Evolutionary conservation across 2,888 invertebrate genomes (phyloP).

Genomic region (Drosophila cognata): DNA sequence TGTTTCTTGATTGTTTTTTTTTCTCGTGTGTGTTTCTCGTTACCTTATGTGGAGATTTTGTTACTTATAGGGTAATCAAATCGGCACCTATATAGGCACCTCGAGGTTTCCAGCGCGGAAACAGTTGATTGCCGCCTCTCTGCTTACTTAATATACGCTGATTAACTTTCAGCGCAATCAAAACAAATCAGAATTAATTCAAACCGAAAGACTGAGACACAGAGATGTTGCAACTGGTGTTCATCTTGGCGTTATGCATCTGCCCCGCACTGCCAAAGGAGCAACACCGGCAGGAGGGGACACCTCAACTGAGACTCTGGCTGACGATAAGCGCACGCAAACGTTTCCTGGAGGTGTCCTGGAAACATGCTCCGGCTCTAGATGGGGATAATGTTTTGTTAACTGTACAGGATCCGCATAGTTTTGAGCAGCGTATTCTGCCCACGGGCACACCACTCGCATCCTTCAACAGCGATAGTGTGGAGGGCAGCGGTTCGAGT

Average conservation of each 20-base stretch:
- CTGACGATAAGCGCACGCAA: slow-evolving; percentile 83
- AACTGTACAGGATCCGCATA: slow-evolving; percentile 79
- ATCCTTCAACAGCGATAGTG: slow-evolving; percentile 40
- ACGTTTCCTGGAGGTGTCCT: slow-evolving; percentile 83
- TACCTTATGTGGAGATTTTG: slow-evolving; percentile 34
- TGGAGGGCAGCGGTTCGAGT: slow-evolving; percentile 64
- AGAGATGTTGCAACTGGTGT: slow-evolving; percentile 37
- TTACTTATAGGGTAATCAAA: slow-evolving; percentile 41
- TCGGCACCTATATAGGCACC: slow-evolving; percentile 17
- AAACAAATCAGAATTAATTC: slow-evolving; percentile 64
- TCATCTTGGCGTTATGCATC: slow-evolving; percentile 37
- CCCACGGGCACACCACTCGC: slow-evolving; percentile 70
- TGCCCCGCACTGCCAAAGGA: slow-evolving; percentile 23
- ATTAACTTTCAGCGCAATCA: slow-evolving; percentile 64
- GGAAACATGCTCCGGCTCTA: slow-evolving; percentile 80
- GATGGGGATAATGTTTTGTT: slow-evolving; percentile 80
- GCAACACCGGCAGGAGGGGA: slow-evolving; percentile 9
- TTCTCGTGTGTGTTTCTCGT: slow-evolving; percentile 7
- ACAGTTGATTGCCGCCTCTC: slow-evolving; percentile 45
- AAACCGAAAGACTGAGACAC: slow-evolving; percentile 6
- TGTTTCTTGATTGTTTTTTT: slow-evolving; percentile 2
- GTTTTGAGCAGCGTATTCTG: slow-evolving; percentile 71
- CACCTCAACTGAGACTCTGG: slow-evolving; percentile 69
- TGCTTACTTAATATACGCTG: slow-evolving; percentile 39
- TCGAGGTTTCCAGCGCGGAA: slow-evolving; percentile 22